Evolutionary conservation across 2,888 invertebrate genomes (phyloP), one percentile per base, ranked within the genome.

Genomic region (Noctua pronuba): DNA sequence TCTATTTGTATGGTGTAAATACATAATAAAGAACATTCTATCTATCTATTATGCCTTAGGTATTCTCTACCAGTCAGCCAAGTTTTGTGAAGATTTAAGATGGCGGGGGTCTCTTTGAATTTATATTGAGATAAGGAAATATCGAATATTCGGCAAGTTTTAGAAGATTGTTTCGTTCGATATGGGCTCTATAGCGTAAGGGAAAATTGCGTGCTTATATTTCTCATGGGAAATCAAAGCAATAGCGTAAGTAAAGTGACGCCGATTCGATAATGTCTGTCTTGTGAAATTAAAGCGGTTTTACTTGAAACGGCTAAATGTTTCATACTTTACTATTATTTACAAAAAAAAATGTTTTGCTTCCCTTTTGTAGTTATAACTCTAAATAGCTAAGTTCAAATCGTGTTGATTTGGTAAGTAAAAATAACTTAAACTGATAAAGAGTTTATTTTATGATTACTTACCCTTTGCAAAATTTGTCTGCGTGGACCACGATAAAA

Each of bases 161-260:
- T 38, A 24, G 31, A 49, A 55, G 24, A 65, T 78, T 66, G 66
- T 69, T 62, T 8, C 44, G 18, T 38, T 67, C 2, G 49, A 66
- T 73, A 73, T 55, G 21, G 31, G 28, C 55, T 73, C 62, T 18
- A 52, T 44, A 38, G 18, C n/a, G 35, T 41, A 70, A 69, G 24
- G n/a, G 6, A 52, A 60, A 62, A 69, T 70, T 35, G 52, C 65
- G 52, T 21, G 38, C 11, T 41, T 65, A 65, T 65, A 64, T 44
- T 31, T 18, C 75, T 83, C 80, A 64, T 73, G 75, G 83, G 75
- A 79, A 83, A 71, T 83, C 70, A 75, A 58, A 58, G 41, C 52
- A 58, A 75, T 70, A 58, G 75, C 44, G 75, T 60, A 65, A 52
- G 31, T 68, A 73, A 71, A 64, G 62, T 21, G n/a, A 44, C 31